Evolutionary conservation across 2,888 invertebrate species (phyloP), one percentile per base, ranked within the genome.

Genomic region (Ceratothoa steindachneri): DNA sequence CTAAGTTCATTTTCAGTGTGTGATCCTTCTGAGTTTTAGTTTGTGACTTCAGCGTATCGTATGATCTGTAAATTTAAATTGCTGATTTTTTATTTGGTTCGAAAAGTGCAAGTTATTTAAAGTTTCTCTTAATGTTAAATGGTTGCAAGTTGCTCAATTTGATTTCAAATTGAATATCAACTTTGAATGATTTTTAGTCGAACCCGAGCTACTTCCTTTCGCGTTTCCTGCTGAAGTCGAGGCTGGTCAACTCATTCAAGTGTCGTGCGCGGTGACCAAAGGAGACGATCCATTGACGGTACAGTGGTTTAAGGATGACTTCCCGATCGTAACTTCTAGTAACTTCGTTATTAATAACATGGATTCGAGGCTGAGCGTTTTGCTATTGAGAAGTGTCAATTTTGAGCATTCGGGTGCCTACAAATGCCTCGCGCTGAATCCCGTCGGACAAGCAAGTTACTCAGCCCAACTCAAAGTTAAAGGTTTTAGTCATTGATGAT

Each of bases 241-340:
- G 30, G 77, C 70, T 51, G 77, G 74, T 28, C 73, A 77, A 66
- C 71, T 77, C 29, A 71, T 77, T 15, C 77, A 77, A 64, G 69
- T 71, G n/a, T 71, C 77, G n/a, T 77, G 74, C 66, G 71, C 73
- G 24, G 77, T 77, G 22, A 77, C 73, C 9, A 77, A 73, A 64
- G 73, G 73, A 24, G 77, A 77, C 22, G 74, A 74, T 60, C 73
- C 74, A n/a, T 60, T 73, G 24, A 74, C 73, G 51, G 27, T 77
- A 24, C 77, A 73, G 71, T 77, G 77, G 77, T 77, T 74, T 60
- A 77, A 74, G 51, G 73, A 77, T 60, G 73, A 67, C 22, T 12
- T 64, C 12, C 76, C 76, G 29, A 67, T 76, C 19, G 60, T 73
- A 22, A 71, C 77, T 41, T 73, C 77, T 15, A 19, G 30, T 24